Evolutionary conservation across 2,113 vertebrate genomes (phyloP).

Genomic region (Sinocyclocheilus maitianheensis): DNA sequence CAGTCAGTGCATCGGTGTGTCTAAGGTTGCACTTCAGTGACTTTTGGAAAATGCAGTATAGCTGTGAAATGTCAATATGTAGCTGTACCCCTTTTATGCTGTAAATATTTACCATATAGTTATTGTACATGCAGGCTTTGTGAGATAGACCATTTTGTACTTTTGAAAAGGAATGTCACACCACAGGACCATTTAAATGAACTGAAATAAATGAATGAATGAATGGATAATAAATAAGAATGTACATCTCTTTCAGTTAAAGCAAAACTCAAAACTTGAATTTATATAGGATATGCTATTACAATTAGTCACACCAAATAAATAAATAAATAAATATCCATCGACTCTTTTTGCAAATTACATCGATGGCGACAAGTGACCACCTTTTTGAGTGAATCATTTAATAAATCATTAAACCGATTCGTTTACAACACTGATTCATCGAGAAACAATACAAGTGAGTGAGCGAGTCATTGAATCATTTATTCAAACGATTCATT

Average conservation of each 20-base stretch:
- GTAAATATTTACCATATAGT: background rate
- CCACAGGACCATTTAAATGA: background rate
- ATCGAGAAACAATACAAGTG: too few species aligned
- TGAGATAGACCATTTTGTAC: background rate
- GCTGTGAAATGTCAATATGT: background rate
- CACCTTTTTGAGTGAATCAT: background rate
- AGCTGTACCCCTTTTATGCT: background rate
- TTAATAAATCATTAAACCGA: background rate
- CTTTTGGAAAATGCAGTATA: background rate
- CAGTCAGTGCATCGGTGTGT: constrained; percentile 42
- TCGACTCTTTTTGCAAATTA: background rate
- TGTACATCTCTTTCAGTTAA: too few species aligned
- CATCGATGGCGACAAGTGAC: background rate
- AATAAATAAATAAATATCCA: too few species aligned
- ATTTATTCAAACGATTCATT: background rate
- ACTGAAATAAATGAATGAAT: background rate
- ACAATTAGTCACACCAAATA: too few species aligned
- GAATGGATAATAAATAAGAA: too few species aligned
- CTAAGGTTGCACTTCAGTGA: constrained; percentile 30
- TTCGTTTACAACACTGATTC: background rate
- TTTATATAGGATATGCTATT: too few species aligned
- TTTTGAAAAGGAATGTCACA: background rate
- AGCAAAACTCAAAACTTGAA: too few species aligned
- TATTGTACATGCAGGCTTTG: background rate
- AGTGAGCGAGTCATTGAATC: background rate